Evolutionary conservation across 1,140 invertebrate species (phyloP).

Genomic region (Drosophila nebulosa): DNA sequence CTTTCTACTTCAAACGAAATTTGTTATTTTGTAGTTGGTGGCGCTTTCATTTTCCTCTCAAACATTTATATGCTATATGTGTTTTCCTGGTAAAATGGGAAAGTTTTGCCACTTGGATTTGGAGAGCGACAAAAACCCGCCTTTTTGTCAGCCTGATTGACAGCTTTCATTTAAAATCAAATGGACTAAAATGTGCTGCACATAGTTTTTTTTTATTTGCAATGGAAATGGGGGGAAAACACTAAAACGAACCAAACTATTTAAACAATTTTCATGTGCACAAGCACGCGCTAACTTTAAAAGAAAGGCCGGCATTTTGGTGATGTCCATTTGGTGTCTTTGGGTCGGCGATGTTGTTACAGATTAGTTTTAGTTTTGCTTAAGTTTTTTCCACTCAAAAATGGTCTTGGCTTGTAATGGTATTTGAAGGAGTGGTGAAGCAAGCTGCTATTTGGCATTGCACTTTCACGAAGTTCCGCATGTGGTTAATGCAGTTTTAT

Average conservation of each 20-base stretch:
- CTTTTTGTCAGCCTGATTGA: constrained; percentile 66
- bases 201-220: not conserved
- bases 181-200: constrained; percentile 59
- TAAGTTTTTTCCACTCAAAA: constrained; percentile 3
- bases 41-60: constrained; percentile 67
- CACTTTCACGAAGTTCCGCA: constrained; percentile 73
- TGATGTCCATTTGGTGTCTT: constrained; percentile 40
- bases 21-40: constrained; percentile 27
- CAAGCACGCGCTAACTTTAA: constrained; percentile 40
- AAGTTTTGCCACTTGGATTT: constrained; percentile 39
- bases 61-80: constrained; percentile 26
- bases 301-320: constrained; percentile 10
- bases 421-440: constrained; percentile 27
- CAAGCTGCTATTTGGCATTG: constrained; percentile 27
- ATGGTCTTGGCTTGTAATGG: constrained; percentile 9
- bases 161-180: constrained; percentile 79
- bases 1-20: constrained; percentile 22
- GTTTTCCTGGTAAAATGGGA: constrained; percentile 74
- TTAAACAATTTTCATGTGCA: constrained; percentile 52
- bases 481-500: constrained; percentile 2
- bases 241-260: constrained; percentile 60
- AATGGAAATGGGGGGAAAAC: constrained; percentile 5
- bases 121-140: constrained; percentile 31
- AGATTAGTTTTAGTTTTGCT: constrained; percentile 25
- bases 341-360: constrained; percentile 51